Evolutionary conservation across 2,113 vertebrate genomes (phyloP), one percentile per base, ranked within the genome.

Genomic region (Sorex araneus): DNA sequence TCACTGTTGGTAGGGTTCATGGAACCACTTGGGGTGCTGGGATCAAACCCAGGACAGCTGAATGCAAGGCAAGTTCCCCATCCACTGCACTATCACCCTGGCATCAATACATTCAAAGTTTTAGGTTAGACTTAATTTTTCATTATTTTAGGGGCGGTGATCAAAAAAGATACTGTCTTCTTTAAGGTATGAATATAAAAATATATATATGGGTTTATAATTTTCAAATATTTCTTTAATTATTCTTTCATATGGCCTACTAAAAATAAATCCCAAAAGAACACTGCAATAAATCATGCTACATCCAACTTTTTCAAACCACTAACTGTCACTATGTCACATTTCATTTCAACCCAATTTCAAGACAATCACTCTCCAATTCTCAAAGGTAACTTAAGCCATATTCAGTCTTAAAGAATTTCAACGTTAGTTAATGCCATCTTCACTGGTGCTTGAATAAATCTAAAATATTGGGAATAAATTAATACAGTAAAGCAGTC

Each of bases 321-420:
- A 71, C 50, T 88, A 87, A 90, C 76, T 86, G 67, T 93, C 84
- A 88, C 64, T 77, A 88, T 91, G 94, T 83, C 89, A 93, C 91
- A 81, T 95, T 91, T 95, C 70, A 89, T 89, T 90, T 94, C 77
- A 94, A 70, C 69, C 47, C 73, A 89, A 30, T 88, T 90, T 94
- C 89, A 82, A 94, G 34, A 87, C 21, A 74, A 84, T 27, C 50
- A 57, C 15, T 47, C 47, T 79, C 60, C 28, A 95, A 54, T 67
- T 94, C 91, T 95, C 84, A 28, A 87, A 94, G 89, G 91, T 79
- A 77, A 90, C 71, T 64, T 80, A 92, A 94, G 60, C 9, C 82
- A 76, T 54, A 90, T 67, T 81, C 73, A 83, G 60, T 60, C 21
- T 87, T 92, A 89, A 91, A 84, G 88, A 66, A n/a, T 34, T 95